Conservation (phyloP, 2,113 vertebrate genomes). For the Acrocephalus arundinaceus region DNA sequence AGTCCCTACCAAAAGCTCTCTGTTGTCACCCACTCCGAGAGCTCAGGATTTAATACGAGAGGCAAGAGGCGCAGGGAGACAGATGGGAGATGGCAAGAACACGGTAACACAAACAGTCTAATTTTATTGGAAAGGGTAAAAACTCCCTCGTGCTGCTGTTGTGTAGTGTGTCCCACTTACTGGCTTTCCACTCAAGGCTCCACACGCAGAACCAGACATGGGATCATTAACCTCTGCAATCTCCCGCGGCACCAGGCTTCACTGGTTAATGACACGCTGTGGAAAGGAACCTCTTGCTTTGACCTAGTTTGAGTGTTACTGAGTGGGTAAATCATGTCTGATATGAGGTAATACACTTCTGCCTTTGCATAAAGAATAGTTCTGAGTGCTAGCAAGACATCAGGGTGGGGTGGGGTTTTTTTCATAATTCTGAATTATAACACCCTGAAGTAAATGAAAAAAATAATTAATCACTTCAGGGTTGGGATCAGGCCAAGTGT, state of each 20-base stretch:
- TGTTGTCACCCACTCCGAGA: not conserved
- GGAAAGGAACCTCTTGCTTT: not conserved
- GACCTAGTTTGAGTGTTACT: not conserved
- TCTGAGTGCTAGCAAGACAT: not conserved
- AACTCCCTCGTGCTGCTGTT: not conserved
- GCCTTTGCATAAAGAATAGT: not conserved
- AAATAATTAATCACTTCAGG: not conserved
- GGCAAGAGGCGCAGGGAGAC: not conserved
- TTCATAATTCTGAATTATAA: not conserved
- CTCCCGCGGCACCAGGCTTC: not conserved
- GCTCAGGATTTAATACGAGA: not conserved
- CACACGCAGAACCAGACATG: not conserved
- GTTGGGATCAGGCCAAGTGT: not conserved
- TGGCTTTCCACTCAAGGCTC: not conserved
- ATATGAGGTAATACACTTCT: not conserved
- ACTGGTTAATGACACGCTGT: not conserved
- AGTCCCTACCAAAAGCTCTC: not conserved
- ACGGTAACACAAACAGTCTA: not conserved
- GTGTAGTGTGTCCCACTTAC: not conserved
- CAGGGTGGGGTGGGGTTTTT: not conserved
- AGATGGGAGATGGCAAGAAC: conserved; percentile 19
- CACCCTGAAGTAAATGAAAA: not conserved
- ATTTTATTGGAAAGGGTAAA: conserved; percentile 20
- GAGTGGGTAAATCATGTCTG: not conserved
- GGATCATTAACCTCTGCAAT: not conserved